These are phyloP conservation scores for Dromiciops gliroides DNA, from an alignment of 2,113 vertebrate genomes.

Conservation along the genomic window DNA sequence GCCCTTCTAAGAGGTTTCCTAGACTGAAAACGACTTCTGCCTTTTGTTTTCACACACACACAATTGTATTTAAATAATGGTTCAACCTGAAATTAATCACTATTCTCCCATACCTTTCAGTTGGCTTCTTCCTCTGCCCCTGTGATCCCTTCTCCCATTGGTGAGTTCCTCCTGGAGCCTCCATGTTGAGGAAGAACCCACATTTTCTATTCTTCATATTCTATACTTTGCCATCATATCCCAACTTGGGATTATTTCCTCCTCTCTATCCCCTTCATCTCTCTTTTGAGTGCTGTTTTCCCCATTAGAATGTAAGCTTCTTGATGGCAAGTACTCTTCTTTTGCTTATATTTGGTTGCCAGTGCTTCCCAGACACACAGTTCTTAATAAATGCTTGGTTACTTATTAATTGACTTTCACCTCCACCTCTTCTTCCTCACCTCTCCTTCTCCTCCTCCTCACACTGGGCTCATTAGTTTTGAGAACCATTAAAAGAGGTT, in stretches of 20 bases:
- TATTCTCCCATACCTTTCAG: background rate
- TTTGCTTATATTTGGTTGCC: background rate
- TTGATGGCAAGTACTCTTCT: background rate
- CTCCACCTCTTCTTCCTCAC: background rate
- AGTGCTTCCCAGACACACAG: background rate
- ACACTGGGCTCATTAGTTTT: background rate
- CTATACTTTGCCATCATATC: background rate
- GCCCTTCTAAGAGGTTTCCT: background rate
- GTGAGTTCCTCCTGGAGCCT: background rate
- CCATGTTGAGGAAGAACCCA: background rate
- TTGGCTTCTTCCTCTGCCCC: background rate
- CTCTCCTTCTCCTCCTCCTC: background rate
- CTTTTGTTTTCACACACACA: constrained; percentile 1
- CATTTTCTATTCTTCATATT: background rate
- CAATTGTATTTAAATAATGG: background rate
- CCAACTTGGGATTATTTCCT: background rate
- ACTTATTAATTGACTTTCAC: background rate
- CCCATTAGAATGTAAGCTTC: background rate
- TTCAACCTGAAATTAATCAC: background rate
- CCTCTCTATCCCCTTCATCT: background rate
- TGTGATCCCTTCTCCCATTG: background rate
- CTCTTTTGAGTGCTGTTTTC: background rate
- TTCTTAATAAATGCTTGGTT: background rate
- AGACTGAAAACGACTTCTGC: background rate
- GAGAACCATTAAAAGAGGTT: background rate